A percentile compares a stretch with the other conserved stretches of the same genome.
These are phyloP conservation scores for Dendroctonus valens DNA, from an alignment of 1,140 invertebrate species.

Conservation along the genomic window DNA sequence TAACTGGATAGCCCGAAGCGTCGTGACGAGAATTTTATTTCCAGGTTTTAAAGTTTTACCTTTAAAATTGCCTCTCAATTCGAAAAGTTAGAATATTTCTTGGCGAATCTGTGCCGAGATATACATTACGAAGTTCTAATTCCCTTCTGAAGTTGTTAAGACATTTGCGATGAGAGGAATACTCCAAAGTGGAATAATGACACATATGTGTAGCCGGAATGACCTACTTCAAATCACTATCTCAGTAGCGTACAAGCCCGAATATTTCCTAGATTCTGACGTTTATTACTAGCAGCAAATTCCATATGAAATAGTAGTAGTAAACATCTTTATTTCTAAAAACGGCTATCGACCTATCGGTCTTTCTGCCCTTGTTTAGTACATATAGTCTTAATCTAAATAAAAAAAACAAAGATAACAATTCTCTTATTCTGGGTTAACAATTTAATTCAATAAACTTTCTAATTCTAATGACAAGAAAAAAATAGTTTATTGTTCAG, in stretches of 20 bases:
- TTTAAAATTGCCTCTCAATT: constrained; percentile 16
- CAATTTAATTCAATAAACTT: no score
- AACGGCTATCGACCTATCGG: no score
- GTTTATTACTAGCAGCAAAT: no score
- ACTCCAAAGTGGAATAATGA: constrained; percentile 14
- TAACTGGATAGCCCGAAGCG: constrained; percentile 7
- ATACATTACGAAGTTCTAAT: constrained; percentile 18
- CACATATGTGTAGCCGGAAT: constrained; percentile 13
- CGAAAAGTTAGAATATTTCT: constrained; percentile 13
- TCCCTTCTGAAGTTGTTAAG: constrained; percentile 20
- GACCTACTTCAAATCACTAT: constrained; percentile 14
- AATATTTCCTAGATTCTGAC: no score
- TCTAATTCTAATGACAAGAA: no score
- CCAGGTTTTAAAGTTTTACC: constrained; percentile 10
- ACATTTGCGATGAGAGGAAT: constrained; percentile 20
- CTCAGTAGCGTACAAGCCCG: neutral
- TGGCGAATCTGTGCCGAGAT: constrained; percentile 9
- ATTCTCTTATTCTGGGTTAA: no score
- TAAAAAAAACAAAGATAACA: no score
- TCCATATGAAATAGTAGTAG: no score
- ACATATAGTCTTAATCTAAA: no score
- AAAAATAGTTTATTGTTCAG: no score
- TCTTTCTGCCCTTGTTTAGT: no score
- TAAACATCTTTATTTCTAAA: no score
- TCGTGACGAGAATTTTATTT: constrained; percentile 18